Evolutionary conservation across 2,888 invertebrate genomes (phyloP).

Genomic region (Tachystola acroxantha): DNA sequence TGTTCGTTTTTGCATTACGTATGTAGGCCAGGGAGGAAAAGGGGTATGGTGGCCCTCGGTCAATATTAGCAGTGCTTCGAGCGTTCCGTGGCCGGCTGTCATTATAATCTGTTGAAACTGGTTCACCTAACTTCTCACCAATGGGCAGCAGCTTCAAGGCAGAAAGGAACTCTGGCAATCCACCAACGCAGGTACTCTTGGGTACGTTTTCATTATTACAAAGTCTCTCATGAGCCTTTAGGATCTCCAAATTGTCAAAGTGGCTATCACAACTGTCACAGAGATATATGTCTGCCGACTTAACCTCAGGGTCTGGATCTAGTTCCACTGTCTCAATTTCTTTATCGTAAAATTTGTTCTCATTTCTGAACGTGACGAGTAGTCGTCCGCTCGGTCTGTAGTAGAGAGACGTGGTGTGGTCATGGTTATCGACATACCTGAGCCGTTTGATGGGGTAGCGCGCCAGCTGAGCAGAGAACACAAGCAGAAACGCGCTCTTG

Average conservation of each 20-base stretch:
- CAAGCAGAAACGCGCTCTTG: conserved; percentile 83
- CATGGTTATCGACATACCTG: conserved; percentile 84
- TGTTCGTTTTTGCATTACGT: conserved; percentile 49
- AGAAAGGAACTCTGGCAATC: conserved; percentile 55
- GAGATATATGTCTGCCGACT: conserved; percentile 83
- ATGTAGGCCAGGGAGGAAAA: conserved; percentile 70
- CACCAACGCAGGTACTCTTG: conserved; percentile 37
- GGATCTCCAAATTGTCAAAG: conserved; percentile 71
- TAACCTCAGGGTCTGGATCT: conserved; percentile 66
- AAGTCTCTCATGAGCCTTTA: conserved; percentile 64
- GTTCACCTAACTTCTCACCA: conserved; percentile 24
- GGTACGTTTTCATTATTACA: conserved; percentile 53
- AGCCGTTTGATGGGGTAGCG: conserved; percentile 80
- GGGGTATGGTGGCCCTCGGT: conserved; percentile 65
- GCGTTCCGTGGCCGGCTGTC: conserved; percentile 44
- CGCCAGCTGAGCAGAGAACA: conserved; percentile 84
- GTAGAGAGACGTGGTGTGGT: conserved; percentile 85
- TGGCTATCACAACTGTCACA: conserved; percentile 88
- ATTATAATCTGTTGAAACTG: conserved; percentile 19
- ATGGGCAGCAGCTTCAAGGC: conserved; percentile 52
- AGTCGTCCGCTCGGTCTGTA: conserved; percentile 81
- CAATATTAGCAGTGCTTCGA: conserved; percentile 50
- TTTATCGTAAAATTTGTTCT: conserved; percentile 80
- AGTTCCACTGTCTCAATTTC: conserved; percentile 37
- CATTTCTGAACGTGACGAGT: conserved; percentile 86